Evolutionary conservation across 2,888 invertebrate species (phyloP), one percentile per base, ranked within the genome.

Genomic region (Noctua janthina): DNA sequence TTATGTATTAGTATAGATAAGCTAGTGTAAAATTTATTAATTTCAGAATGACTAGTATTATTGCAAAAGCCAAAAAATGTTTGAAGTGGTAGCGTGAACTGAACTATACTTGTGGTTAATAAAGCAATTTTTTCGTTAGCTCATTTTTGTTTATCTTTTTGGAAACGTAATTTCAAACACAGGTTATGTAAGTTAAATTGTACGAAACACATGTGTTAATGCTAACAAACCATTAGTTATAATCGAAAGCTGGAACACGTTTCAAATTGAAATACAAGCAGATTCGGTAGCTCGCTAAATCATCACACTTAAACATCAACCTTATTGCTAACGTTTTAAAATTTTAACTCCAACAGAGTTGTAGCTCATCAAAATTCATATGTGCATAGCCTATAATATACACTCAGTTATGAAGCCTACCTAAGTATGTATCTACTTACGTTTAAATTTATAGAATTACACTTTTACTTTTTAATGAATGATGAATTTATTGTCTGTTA

Each of bases 391-490:
- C 35, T 23, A 56, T 72, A 72, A 78, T 72, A 69, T 46, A 83
- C 67, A 62, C 35, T 67, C 43, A 76, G 43, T 51, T 82, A 64
- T 0, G 46, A 29, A 74, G 29, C 15, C 17, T 64, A 51, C 7
- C 3, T 23, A 54, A 43, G 7, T 43, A 70, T 49, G 23, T 68
- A 20, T 62, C 13, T 51, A 56, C 39, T 39, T 23, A 1, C 39
- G 23, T 49, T 49, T 23, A n/a, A 72, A 62, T 7, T 39, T 39
- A 8, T 29, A 64, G 11, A 51, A 43, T 29, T 62, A 83, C 1
- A 82, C 69, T 83, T 83, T 78, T 83, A 78, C 78, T 84, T 84
- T 78, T 71, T 56, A 78, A 64, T 64, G 70, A 59, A 81, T 74
- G 1, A 39, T 68, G 51, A 23, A 2, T 59, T 69, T n/a, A 51